Evolutionary conservation across 2,113 vertebrate genomes (phyloP).

Genomic region (Pterocles gutturalis): DNA sequence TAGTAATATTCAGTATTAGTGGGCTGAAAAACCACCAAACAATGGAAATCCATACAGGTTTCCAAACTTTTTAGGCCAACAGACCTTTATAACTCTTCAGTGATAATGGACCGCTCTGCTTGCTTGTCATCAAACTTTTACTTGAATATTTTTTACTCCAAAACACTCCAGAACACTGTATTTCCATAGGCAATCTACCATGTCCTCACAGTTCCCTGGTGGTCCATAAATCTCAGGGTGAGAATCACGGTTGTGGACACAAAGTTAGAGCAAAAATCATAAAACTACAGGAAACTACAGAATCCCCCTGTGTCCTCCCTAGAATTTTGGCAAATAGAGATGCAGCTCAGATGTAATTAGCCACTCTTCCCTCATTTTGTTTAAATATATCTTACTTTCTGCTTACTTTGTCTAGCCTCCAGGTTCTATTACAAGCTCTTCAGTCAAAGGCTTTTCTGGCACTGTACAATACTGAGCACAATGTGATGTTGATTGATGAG

Average conservation of each 20-base stretch:
- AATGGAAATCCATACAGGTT: not conserved
- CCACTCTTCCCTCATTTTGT: not conserved
- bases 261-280: not conserved
- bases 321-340: not conserved
- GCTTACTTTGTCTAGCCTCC: constrained; percentile 17
- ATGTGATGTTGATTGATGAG: not conserved
- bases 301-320: not conserved
- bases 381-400: not conserved
- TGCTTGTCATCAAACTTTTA: not conserved
- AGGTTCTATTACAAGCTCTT: not conserved
- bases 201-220: not conserved
- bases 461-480: not conserved
- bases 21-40: not conserved
- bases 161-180: not conserved
- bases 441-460: not conserved
- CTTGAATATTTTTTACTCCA: not conserved
- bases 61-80: not conserved
- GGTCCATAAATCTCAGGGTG: not conserved
- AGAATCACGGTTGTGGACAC: not conserved
- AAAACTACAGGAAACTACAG: not conserved
- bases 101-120: not conserved
- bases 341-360: not conserved
- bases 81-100: not conserved
- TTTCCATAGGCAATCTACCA: not conserved
- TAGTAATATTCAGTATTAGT: not conserved